Evolutionary conservation across 2,888 invertebrate genomes (phyloP), one percentile per base, ranked within the genome.

Genomic region (Criorhina ranunculi): DNA sequence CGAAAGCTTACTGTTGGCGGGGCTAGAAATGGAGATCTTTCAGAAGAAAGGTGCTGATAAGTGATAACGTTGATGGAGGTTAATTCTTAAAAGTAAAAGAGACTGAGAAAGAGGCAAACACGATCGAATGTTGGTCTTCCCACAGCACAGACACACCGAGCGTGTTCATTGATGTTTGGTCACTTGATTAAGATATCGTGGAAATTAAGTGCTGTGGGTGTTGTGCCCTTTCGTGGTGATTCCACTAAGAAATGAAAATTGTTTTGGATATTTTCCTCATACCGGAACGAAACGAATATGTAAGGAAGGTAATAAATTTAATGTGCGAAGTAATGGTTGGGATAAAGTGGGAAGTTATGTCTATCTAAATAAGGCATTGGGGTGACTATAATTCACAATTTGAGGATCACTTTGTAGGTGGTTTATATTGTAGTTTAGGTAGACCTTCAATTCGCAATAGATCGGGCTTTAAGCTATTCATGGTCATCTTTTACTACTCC

Each of bases 221-320:
- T 75, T 46, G 64, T 80, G 75, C 75, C 80, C 80, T 85, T 85
- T 85, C 44, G 57, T 31, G 70, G 40, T 33, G 72, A 72, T 8
- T 40, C 44, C 31, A 53, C 37, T 40, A 11, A 5, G 33, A 31
- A 59, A 64, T 73, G 31, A 19, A 73, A 15, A 62, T 62, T 62
- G 29, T 75, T 70, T 70, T 35, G 24, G 46, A 37, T n/a, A 15
- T 24, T 49, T 24, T 11, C 1, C 24, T 29, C 46, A 40, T 19
- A 64, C 55, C 53, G 62, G 73, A 62, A 72, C 60, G 42, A 31
- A 19, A 44, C 55, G 42, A 31, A 57, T 55, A 55, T 57, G 33
- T 55, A 19, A 12, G 51, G 24, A 19, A 12, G 51, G 24, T 17
- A 19, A 42, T 49, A 40, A 49, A 72, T n/a, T 31, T 11, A 72